phyloP scores from a whole-genome alignment of 2,113 vertebrate species.

The Donacobius atricapilla region DNA sequence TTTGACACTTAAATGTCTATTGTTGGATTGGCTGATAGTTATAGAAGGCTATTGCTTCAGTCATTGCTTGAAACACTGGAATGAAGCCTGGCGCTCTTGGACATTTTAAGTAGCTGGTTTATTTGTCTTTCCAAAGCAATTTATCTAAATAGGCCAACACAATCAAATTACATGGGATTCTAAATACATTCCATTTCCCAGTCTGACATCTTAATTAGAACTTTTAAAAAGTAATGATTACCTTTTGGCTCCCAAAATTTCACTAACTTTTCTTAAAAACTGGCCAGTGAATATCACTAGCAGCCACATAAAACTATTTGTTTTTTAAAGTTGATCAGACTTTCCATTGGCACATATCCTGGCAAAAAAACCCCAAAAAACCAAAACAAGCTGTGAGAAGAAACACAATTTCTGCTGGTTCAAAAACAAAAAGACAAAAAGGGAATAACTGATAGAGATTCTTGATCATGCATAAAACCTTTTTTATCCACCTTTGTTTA shows the following conservation, averaged over 20 bases:
- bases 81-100: constrained; percentile 65
- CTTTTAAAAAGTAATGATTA: constrained; percentile 75
- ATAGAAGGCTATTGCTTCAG: constrained; percentile 68
- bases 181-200: constrained; percentile 71
- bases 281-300: constrained; percentile 63
- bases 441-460: background rate
- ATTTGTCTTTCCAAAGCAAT: constrained; percentile 78
- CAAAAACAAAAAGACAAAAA: constrained; percentile 16
- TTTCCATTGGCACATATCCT: constrained; percentile 71
- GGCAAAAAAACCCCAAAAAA: background rate
- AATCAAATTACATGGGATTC: constrained; percentile 76
- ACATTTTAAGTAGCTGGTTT: constrained; percentile 74
- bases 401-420: background rate
- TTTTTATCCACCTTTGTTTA: background rate
- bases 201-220: constrained; percentile 75
- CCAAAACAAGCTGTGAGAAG: background rate
- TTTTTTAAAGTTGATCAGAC: constrained; percentile 72
- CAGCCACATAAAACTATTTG: constrained; percentile 64
- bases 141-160: constrained; percentile 76
- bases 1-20: constrained; percentile 69
- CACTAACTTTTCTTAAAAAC: constrained; percentile 71
- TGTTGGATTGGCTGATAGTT: constrained; percentile 60
- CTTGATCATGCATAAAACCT: background rate
- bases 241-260: constrained; percentile 54
- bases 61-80: constrained; percentile 71